Conservation (phyloP, 2,888 invertebrate species). For the Lithosia quadra region DNA sequence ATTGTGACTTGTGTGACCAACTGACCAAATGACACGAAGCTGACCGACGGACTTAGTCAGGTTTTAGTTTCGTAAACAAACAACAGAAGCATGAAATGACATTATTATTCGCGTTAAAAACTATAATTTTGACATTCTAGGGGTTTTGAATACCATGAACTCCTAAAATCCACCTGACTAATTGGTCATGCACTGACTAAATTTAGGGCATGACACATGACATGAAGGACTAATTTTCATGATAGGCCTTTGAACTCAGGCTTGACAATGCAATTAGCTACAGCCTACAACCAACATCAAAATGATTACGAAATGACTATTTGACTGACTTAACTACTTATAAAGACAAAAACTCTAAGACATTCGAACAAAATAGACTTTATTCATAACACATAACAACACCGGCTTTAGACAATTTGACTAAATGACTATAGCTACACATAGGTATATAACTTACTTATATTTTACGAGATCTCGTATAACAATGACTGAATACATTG, state of each 20-base stretch:
- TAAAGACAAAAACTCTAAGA: neutral
- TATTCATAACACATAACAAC: conserved; percentile 23
- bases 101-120: too few species aligned
- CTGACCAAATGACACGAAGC: neutral
- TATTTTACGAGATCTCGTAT: conserved; percentile 38
- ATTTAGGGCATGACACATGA: too few species aligned
- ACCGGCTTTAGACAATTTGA: conserved; percentile 25
- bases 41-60: neutral
- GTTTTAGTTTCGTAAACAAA: too few species aligned
- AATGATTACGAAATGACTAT: too few species aligned
- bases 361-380: conserved; percentile 36
- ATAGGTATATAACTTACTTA: neutral
- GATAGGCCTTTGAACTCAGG: neutral
- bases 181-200: too few species aligned
- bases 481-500: conserved; percentile 13
- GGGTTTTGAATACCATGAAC: too few species aligned
- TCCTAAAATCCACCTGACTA: neutral
- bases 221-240: too few species aligned
- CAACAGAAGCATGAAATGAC: too few species aligned
- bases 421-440: conserved; percentile 15
- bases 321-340: neutral
- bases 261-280: too few species aligned
- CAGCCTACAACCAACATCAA: too few species aligned
- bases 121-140: too few species aligned
- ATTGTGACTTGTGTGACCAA: neutral